Evolutionary conservation across 2,113 vertebrate species (phyloP).

Genomic region (Bujurquina vittata): DNA sequence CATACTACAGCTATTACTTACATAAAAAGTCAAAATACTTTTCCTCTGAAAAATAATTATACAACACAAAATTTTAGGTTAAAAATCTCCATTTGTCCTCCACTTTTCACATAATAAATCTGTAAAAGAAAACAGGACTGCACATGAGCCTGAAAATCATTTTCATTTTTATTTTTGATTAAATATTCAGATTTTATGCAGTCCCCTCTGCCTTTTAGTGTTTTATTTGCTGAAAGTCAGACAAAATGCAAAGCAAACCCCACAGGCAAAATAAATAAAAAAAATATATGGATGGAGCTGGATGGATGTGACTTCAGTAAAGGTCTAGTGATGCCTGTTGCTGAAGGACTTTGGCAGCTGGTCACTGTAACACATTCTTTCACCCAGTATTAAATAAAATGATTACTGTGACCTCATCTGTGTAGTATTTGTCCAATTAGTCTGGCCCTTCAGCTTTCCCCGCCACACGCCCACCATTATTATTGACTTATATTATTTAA

Average conservation of each 20-base stretch:
- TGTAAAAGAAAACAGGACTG: background rate
- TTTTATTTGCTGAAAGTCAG: background rate
- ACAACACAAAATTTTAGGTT: background rate
- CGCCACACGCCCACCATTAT: background rate
- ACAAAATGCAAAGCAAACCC: background rate
- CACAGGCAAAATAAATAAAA: background rate
- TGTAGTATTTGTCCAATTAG: background rate
- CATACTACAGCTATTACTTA: background rate
- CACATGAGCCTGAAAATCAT: background rate
- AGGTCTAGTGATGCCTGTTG: background rate
- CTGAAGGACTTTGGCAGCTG: too few relatives aligned
- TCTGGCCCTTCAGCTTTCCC: background rate
- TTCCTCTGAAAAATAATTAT: background rate
- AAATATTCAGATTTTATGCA: background rate
- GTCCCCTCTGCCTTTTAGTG: background rate
- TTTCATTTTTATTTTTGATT: background rate
- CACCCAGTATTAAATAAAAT: background rate
- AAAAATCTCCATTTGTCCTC: background rate
- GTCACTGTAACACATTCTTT: background rate
- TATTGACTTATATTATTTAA: background rate
- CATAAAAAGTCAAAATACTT: background rate
- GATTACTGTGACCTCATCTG: background rate
- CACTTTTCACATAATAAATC: background rate
- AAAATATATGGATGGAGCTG: too few relatives aligned
- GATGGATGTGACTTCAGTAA: background rate